Evolutionary conservation across 2,797 vertebrate species (phyloP).

Genomic region (Sarcophilus harrisii): DNA sequence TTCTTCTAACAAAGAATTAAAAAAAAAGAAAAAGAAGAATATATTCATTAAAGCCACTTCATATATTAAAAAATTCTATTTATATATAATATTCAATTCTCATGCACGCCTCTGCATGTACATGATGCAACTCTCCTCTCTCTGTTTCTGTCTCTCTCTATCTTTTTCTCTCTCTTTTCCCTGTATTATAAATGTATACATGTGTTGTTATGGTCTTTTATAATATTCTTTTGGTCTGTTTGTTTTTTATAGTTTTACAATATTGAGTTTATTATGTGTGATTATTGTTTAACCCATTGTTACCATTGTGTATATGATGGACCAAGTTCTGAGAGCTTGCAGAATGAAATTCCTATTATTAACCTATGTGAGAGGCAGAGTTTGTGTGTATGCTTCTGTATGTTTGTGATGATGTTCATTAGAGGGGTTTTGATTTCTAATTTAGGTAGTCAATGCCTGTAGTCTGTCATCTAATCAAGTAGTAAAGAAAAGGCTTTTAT

Average conservation of each 20-base stretch:
- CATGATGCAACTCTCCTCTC: not conserved
- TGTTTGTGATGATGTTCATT: not conserved
- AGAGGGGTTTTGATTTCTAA: not conserved
- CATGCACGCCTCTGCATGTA: not conserved
- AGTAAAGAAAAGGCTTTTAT: not conserved
- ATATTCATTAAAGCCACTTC: not conserved
- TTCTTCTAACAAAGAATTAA: rapidly evolving
- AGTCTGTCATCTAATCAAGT: not conserved
- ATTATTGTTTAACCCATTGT: not conserved
- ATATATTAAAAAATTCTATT: not conserved
- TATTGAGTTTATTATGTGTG: not conserved
- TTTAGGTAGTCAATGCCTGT: not conserved
- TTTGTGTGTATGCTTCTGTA: not conserved
- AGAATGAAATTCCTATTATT: not conserved
- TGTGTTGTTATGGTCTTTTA: not conserved
- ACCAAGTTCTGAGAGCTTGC: not conserved
- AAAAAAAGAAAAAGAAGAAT: not conserved
- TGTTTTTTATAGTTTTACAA: not conserved
- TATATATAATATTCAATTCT: not conserved
- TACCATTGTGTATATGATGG: no score
- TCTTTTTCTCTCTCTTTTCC: no score
- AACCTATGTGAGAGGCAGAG: not conserved
- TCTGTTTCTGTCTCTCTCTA: not conserved
- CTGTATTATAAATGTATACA: no score
- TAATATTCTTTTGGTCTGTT: not conserved